Base-by-base conservation (phyloP, 2,113 vertebrate genomes). In the Chloropsis hardwickii region DNA sequence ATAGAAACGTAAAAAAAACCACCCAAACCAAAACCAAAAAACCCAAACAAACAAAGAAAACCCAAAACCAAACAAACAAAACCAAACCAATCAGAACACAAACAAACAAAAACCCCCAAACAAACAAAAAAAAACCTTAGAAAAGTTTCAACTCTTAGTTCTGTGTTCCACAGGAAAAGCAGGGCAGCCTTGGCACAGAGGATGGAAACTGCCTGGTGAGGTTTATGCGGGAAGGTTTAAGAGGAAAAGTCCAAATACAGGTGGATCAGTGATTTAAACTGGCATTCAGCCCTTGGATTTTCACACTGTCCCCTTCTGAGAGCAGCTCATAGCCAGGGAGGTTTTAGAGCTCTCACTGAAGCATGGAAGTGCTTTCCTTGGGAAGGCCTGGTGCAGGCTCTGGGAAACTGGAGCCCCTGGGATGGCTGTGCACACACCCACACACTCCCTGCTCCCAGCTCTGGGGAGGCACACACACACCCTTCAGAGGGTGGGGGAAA, bases 401-500 rank as follows among this genome's bases (percentile, higher is more conserved):
- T 8, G 17, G 78, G 62, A 78, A 69, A 47, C 13, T 4, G 27
- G 15, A 40, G 20, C 9, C 29, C 37, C 31, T 29, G 51, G 56
- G 37, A 5, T 12, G 60, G 25, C 56, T 18, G 19, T 39, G 40
- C 45, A 9, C 7, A 29, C 27, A 17, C 25, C 12, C 64, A 12
- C 58, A 10, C 12, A 6, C 35, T 4, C 6, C 2, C 10, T 40
- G 35, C 51, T 53, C 21, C 31, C 72, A 33, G 57, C 51, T 47
- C 77, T 0, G 0, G 37, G 44, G 27, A 67, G n/a, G n/a, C 11
- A 13, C 23, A 28, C 11, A 45, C 14, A 1, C 39, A 45, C 35
- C 72, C n/a, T 39, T 37, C 1, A 1, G 45, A n/a, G 50, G 14
- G 1, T 3, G 50, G 25, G 17, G 16, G 5, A 21, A 48, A 35